Percentiles rank a stretch among this genome's conserved stretches.
Evolutionary conservation across 1,140 invertebrate species (phyloP).

Genomic region (Drosophila triauraria): DNA sequence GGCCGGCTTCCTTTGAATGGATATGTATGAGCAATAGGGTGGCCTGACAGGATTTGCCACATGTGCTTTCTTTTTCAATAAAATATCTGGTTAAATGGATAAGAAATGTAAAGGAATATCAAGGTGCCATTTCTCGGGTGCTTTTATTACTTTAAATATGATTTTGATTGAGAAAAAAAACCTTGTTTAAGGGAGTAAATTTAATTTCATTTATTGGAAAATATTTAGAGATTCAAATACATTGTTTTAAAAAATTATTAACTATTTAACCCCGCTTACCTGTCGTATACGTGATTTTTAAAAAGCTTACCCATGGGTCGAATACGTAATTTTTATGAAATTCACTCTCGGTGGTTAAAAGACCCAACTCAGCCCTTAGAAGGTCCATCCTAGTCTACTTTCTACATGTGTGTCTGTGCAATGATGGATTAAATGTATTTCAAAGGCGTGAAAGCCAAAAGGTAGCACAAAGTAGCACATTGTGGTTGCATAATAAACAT

Average conservation of each 20-base stretch:
- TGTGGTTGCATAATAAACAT: slow-evolving; percentile 76
- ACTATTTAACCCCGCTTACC: too few relatives aligned
- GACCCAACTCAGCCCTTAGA: background rate
- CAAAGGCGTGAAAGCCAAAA: slow-evolving; percentile 82
- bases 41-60: background rate
- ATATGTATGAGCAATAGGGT: slow-evolving; percentile 19
- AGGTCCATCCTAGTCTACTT: slow-evolving; percentile 7
- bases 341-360: too few relatives aligned
- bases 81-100: background rate
- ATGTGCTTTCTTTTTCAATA: background rate
- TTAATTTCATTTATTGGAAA: background rate
- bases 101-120: too few relatives aligned
- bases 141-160: background rate
- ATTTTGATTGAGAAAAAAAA: background rate
- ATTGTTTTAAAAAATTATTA: too few relatives aligned
- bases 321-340: background rate
- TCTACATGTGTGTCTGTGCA: slow-evolving; percentile 44
- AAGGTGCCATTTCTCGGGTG: too few relatives aligned
- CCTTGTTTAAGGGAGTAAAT: too few relatives aligned
- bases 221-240: background rate
- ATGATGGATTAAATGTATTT: slow-evolving; percentile 83
- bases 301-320: background rate
- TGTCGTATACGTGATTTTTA: background rate
- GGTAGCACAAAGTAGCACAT: slow-evolving; percentile 76
- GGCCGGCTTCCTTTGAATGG: slow-evolving; percentile 18